phyloP scores from a whole-genome alignment of 1,140 invertebrate species.

The Latrodectus geometricus region DNA sequence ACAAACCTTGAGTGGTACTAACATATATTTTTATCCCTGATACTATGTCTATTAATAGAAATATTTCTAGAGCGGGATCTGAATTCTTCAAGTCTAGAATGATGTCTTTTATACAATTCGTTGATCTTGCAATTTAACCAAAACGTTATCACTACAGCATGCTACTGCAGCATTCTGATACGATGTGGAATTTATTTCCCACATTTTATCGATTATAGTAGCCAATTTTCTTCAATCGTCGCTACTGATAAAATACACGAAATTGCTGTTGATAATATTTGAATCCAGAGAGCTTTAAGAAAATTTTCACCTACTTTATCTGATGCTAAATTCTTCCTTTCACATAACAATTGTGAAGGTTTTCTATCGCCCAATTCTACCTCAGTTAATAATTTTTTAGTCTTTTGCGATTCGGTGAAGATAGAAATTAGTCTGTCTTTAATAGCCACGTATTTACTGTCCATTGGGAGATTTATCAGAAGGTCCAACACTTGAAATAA shows the following conservation, averaged over 20 bases:
- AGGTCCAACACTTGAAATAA: background rate
- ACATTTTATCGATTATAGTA: slow-evolving; percentile 18
- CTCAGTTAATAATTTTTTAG: slow-evolving; percentile 24
- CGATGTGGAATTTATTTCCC: no score
- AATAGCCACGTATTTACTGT: no score
- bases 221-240: slow-evolving; percentile 29
- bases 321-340: slow-evolving; percentile 20
- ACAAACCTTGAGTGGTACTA: no score
- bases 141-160: no score
- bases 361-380: slow-evolving; percentile 24
- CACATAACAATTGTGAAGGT: slow-evolving; percentile 30
- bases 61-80: no score
- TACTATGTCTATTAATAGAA: no score
- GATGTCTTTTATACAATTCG: no score
- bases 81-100: no score
- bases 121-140: no score
- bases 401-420: slow-evolving; percentile 3
- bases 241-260: slow-evolving; percentile 8
- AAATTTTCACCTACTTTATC: slow-evolving; percentile 14
- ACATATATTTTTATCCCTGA: no score
- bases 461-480: background rate
- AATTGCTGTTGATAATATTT: background rate
- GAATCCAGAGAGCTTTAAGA: slow-evolving; percentile 23
- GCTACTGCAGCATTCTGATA: no score
- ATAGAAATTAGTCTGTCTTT: slow-evolving; percentile 14